These are phyloP conservation scores for Noctuana brunneofusca DNA, from an alignment of 2,888 invertebrate species.

Conservation along the genomic window DNA sequence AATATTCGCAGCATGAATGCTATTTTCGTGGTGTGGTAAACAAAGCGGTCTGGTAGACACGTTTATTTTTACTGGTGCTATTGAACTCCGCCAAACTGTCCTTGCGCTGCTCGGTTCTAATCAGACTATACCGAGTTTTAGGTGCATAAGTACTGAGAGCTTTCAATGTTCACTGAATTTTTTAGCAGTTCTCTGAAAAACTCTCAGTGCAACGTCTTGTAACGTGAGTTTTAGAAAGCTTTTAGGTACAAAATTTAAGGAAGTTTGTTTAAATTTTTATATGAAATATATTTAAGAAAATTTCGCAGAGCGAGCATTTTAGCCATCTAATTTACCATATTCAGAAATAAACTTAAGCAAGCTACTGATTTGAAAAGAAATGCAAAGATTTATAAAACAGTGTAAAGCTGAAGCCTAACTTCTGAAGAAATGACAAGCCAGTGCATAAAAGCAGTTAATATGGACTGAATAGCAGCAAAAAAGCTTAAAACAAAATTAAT, in stretches of 20 bases:
- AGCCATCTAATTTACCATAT: too few relatives aligned
- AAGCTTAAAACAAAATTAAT: too few relatives aligned
- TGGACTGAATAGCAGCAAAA: too few relatives aligned
- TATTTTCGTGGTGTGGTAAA: constrained; percentile 34
- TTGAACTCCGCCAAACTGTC: constrained; percentile 38
- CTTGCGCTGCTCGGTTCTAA: not conserved
- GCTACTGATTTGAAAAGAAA: too few relatives aligned
- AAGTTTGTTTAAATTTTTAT: not conserved
- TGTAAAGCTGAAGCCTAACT: too few relatives aligned
- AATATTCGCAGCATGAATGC: not conserved
- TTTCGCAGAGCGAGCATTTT: not conserved
- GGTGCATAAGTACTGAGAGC: not conserved
- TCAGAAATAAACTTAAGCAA: too few relatives aligned
- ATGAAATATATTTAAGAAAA: not conserved
- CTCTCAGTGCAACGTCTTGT: not conserved
- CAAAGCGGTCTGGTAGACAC: constrained; percentile 36
- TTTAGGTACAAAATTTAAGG: not conserved
- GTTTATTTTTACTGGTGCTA: constrained; percentile 39
- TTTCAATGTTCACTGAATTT: not conserved
- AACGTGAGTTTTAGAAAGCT: not conserved
- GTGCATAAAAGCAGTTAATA: too few relatives aligned
- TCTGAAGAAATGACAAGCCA: too few relatives aligned
- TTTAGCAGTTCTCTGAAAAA: not conserved
- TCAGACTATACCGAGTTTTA: not conserved
- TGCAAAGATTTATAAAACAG: too few relatives aligned